Percentiles rank a stretch among this genome's conserved stretches.
Conservation (phyloP, 2,113 vertebrate genomes). For the Ophiodon elongatus region DNA sequence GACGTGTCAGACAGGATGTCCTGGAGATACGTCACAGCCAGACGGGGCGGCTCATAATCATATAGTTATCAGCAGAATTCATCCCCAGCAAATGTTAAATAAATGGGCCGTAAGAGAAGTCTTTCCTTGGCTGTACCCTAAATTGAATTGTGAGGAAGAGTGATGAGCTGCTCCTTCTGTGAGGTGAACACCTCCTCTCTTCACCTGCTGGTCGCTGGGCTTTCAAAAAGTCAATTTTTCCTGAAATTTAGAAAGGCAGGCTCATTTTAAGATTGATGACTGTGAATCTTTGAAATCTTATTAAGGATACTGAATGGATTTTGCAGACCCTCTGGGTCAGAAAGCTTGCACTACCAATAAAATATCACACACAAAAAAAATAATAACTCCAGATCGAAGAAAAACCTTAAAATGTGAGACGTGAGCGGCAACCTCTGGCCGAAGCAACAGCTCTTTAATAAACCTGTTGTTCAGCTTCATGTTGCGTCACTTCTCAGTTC, state of each 20-base stretch:
- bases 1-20: slow-evolving; percentile 54
- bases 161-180: slow-evolving; percentile 63
- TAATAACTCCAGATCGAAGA: slow-evolving; percentile 26
- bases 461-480: not conserved
- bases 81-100: slow-evolving; percentile 62
- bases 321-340: slow-evolving; percentile 53
- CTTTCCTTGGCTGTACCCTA: slow-evolving; percentile 58
- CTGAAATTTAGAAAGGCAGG: slow-evolving; percentile 65
- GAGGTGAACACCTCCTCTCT: slow-evolving; percentile 59
- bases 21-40: slow-evolving; percentile 46
- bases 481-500: not conserved
- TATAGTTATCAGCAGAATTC: slow-evolving; percentile 50
- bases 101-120: slow-evolving; percentile 60
- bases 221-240: slow-evolving; percentile 75
- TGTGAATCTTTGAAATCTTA: slow-evolving; percentile 67
- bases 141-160: slow-evolving; percentile 69
- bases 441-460: not conserved
- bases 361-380: slow-evolving; percentile 35
- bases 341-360: slow-evolving; percentile 63
- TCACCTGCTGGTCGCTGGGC: slow-evolving; percentile 62
- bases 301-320: slow-evolving; percentile 72
- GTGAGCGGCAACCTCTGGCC: slow-evolving; percentile 13
- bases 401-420: slow-evolving; percentile 25
- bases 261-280: slow-evolving; percentile 77
- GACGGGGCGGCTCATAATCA: slow-evolving; percentile 44